Base-by-base conservation (phyloP, 1,140 invertebrate genomes). In the Andrena cerasifolii region DNA sequence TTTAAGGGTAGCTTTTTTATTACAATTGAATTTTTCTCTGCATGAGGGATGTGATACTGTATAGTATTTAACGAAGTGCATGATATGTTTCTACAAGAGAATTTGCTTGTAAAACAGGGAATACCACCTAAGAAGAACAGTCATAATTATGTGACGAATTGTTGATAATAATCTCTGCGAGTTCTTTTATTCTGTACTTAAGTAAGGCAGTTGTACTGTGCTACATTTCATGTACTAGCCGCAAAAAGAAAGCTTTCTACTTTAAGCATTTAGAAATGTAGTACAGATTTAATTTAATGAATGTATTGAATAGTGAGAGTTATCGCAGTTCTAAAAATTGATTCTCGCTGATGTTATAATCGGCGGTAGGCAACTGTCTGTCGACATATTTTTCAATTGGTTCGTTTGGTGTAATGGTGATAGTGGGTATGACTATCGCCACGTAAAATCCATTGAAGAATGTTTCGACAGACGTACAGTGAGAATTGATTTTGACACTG, bases 261-360 rank as follows among this genome's bases (percentile, higher is more conserved):
- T 59, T 33, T 59, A 68, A 36, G 43, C 56, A 47, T 74, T 40
- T 40, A 73, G 26, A 62, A 53, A 53, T 21, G 24, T 82, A 67
- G 74, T 62, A 16, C 28, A 40, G 14, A n/a, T 21, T 43, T 78
- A 72, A n/a, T 21, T 43, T 78, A 72, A 51, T 45, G 59, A 66
- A 26, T 24, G 31, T 56, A 83, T 53, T 33, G 31, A 51, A 8
- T 67, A 65, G 16, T 51, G 21, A 18, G 31, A 31, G 66, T 77
- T 51, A 2, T 65, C 67, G 73, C 21, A 58, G 31, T 31, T 59
- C 14, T 18, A 47, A n/a, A n/a, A n/a, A n/a, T n/a, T n/a, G n/a
- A n/a, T n/a, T n/a, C n/a, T n/a, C n/a, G n/a, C n/a, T n/a, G n/a
- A n/a, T n/a, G n/a, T n/a, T n/a, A n/a, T n/a, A n/a, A n/a, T n/a